Base-by-base conservation (phyloP, 1,140 invertebrate genomes). In the Drosophila lini region DNA sequence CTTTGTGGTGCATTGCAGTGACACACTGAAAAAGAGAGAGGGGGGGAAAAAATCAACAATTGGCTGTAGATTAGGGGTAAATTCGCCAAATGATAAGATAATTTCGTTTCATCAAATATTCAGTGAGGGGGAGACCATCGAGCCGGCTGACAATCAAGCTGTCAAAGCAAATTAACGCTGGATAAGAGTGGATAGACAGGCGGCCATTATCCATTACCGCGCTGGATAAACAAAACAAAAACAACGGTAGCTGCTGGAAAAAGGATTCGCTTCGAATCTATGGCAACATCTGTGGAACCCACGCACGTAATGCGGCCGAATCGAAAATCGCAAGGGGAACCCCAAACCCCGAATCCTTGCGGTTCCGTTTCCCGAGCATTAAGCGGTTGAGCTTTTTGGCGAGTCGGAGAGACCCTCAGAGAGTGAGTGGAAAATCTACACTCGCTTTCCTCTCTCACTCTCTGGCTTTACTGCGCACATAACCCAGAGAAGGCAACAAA, bases 401-500 rank as follows among this genome's bases (percentile, higher is more conserved):
- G 73, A 84, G 59, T 34, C 55, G 47, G 70, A 62, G 57, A 58
- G 6, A 25, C 3, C 10, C 34, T 28, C 25, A 38, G 28, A 59
- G 59, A 61, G 59, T 56, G 65, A 34, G n/a, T n/a, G 34, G 60
- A 44, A 28, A 58, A 53, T 19, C 64, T 41, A 25, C 67, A 32
- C 52, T 31, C 19, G 44, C 34, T 57, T 58, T 28, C 25, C 40
- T 60, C 50, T 28, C 34, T 42, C 50, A 19, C 45, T 47, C 34
- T 58, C 78, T 50, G 48, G 34, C 34, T 16, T 67, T 78, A 58
- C 75, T 88, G 84, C 84, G 84, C 84, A 88, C 69, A 89, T 89
- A 88, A 88, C 84, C 84, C 84, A 86, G 83, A 86, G 83, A 86
- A 86, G 68, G 83, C 83, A 88, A 89, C 80, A 83, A 78, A 78